Conservation (phyloP, 2,113 vertebrate genomes). For the Cyanistes caeruleus region DNA sequence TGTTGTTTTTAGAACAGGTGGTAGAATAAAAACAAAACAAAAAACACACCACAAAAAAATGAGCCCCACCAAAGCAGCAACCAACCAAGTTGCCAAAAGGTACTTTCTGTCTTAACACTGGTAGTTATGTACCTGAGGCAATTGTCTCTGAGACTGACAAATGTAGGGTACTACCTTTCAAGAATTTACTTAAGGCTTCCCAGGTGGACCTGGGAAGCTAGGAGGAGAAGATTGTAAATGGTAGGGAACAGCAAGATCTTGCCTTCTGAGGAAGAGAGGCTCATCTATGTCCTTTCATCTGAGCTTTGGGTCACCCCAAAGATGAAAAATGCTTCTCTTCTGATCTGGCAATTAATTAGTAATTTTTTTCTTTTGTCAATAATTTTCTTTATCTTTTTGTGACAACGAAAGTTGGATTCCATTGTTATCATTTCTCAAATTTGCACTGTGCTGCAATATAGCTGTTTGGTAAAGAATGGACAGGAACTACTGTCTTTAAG, state of each 20-base stretch:
- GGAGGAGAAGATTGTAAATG: background rate
- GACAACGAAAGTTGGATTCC: background rate
- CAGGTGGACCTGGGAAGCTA: background rate
- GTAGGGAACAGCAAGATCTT: background rate
- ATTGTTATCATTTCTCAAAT: background rate
- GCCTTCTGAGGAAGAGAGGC: background rate
- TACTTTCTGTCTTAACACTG: background rate
- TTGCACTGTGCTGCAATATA: background rate
- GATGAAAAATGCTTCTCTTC: background rate
- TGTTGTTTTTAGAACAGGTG: background rate
- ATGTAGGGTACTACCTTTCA: background rate
- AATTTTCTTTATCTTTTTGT: background rate
- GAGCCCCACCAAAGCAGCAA: background rate
- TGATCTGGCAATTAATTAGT: background rate
- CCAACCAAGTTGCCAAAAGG: background rate
- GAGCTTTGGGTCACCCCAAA: background rate
- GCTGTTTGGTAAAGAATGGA: background rate
- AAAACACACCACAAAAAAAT: background rate
- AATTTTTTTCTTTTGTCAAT: background rate
- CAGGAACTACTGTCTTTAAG: background rate
- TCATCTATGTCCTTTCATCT: background rate
- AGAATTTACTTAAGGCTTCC: background rate
- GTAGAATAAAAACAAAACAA: background rate
- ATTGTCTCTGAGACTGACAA: background rate
- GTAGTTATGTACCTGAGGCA: background rate